Conservation (phyloP, 2,113 vertebrate species). For the Phainopepla nitens region DNA sequence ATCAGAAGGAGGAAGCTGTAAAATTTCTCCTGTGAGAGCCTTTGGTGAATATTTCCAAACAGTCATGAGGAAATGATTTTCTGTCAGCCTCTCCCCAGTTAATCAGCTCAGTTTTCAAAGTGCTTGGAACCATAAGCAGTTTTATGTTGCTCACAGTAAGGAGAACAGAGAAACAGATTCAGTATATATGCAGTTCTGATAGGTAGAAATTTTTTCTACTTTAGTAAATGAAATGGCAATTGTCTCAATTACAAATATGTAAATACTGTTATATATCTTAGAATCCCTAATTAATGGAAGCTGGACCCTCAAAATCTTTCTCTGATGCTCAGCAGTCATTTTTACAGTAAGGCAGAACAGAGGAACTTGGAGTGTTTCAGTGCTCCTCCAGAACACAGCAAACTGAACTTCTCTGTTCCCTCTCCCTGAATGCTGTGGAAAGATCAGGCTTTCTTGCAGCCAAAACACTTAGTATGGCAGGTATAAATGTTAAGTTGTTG, state of each 20-base stretch:
- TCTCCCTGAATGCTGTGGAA: background rate
- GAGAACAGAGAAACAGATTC: background rate
- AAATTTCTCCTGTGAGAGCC: background rate
- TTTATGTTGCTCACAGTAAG: background rate
- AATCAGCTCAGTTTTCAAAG: background rate
- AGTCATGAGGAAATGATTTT: background rate
- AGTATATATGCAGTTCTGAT: background rate
- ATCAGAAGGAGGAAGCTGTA: background rate
- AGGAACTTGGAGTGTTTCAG: background rate
- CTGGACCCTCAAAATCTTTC: background rate
- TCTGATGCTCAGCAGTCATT: background rate
- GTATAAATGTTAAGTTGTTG: background rate
- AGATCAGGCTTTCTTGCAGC: background rate
- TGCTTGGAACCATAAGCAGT: rapidly evolving
- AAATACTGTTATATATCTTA: background rate
- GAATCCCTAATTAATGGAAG: background rate
- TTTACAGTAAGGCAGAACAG: background rate
- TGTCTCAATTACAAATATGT: background rate
- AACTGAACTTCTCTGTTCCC: background rate
- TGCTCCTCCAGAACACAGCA: rapidly evolving
- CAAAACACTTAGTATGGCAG: background rate
- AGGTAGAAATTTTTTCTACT: background rate
- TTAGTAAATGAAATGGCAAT: background rate
- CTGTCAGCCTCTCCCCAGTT: background rate
- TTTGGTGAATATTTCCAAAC: background rate